phyloP scores from a whole-genome alignment of 2,797 vertebrate species.

The Tachyglossus aculeatus region DNA sequence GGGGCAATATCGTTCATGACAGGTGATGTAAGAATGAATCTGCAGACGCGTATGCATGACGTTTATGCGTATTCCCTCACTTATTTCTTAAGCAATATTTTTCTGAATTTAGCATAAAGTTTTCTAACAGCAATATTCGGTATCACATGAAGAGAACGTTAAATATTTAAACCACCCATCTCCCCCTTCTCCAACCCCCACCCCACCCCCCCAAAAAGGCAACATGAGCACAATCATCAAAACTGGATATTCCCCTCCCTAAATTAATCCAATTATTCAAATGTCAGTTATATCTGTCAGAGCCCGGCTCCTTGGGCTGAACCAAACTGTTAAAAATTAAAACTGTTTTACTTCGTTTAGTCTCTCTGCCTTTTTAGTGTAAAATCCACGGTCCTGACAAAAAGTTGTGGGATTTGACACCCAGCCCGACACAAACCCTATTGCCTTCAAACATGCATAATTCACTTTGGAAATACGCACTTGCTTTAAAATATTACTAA shows the following conservation, averaged over 20 bases:
- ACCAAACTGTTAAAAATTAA: constrained; percentile 87
- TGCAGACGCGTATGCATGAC: not conserved
- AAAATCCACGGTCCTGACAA: constrained; percentile 80
- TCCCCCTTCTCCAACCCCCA: constrained; percentile 52
- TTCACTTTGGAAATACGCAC: constrained; percentile 87
- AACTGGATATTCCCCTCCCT: constrained; percentile 72
- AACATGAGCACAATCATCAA: constrained; percentile 68
- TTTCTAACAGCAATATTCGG: constrained; percentile 37
- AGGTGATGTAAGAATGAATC: not conserved
- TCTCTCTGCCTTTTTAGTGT: constrained; percentile 86
- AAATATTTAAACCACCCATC: constrained; percentile 85
- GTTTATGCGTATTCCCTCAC: not conserved
- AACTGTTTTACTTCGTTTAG: constrained; percentile 86
- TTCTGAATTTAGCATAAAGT: constrained; percentile 31
- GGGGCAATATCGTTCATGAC: no score
- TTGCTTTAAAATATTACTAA: constrained; percentile 91
- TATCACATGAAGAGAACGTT: constrained; percentile 76
- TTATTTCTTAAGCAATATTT: not conserved
- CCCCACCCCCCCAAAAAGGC: constrained; percentile 49
- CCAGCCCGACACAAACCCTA: constrained; percentile 83
- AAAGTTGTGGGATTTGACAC: constrained; percentile 91
- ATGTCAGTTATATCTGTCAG: constrained; percentile 87
- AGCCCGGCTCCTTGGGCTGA: constrained; percentile 76
- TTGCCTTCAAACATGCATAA: constrained; percentile 91
- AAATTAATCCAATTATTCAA: constrained; percentile 92